Evolutionary conservation across 2,888 invertebrate species (phyloP).

Genomic region (Tetranychus truncatus): DNA sequence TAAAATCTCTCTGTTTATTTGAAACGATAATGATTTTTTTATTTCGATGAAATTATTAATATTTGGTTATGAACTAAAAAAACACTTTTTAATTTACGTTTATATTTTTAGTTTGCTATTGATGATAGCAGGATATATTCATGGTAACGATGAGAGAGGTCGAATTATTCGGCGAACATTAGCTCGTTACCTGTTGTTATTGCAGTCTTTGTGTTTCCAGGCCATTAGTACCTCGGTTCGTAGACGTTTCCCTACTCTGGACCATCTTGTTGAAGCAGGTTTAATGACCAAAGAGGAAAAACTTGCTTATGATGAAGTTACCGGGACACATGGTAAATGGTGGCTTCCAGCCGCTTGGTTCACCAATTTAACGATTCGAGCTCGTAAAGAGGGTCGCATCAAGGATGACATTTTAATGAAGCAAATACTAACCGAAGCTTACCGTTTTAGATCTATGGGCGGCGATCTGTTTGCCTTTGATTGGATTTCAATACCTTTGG

Average conservation of each 20-base stretch:
- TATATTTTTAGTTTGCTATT: slow-evolving; percentile 33
- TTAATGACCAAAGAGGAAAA: slow-evolving; percentile 43
- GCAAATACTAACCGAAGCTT: slow-evolving; percentile 29
- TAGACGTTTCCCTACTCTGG: slow-evolving; percentile 40
- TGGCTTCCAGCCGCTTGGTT: slow-evolving; percentile 39
- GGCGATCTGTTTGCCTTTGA: slow-evolving; percentile 9
- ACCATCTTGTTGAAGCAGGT: slow-evolving; percentile 42
- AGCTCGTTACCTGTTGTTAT: slow-evolving; percentile 43
- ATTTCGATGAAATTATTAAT: too few relatives aligned
- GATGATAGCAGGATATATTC: slow-evolving; percentile 37
- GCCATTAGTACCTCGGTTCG: slow-evolving; percentile 45
- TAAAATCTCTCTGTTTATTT: too few relatives aligned
- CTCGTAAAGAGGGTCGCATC: slow-evolving; percentile 34
- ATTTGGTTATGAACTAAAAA: too few relatives aligned
- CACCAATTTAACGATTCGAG: slow-evolving; percentile 34
- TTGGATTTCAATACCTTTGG: slow-evolving; percentile 30
- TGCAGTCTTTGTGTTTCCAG: slow-evolving; percentile 32
- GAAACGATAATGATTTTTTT: too few relatives aligned
- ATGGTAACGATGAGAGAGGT: slow-evolving; percentile 42
- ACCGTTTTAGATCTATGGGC: background rate
- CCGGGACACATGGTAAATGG: slow-evolving; percentile 38
- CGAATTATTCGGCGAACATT: slow-evolving; percentile 42
- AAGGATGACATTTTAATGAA: slow-evolving; percentile 35
- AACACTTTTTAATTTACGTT: background rate
- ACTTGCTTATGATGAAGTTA: slow-evolving; percentile 37